Conservation (phyloP, 2,888 invertebrate species). For the Chrysolina oricalcia region DNA sequence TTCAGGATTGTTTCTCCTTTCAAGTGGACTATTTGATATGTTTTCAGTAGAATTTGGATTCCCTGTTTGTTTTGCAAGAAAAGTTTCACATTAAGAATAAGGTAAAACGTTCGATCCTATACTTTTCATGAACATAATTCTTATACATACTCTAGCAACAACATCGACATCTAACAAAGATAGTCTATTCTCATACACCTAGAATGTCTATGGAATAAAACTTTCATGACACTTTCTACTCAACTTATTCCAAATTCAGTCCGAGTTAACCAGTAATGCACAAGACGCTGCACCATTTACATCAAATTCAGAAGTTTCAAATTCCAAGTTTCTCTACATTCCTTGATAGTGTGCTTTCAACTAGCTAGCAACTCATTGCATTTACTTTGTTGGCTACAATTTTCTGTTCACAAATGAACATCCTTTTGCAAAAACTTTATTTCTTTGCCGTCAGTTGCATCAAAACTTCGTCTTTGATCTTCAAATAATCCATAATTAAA, state of each 20-base stretch:
- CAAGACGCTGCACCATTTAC: conserved; percentile 14
- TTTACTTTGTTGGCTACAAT: conserved; percentile 3
- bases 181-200: too few species aligned
- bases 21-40: too few species aligned
- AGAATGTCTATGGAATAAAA: not conserved
- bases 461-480: conserved; percentile 30
- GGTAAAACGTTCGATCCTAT: too few species aligned
- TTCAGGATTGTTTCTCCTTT: too few species aligned
- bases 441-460: conserved; percentile 21
- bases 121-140: too few species aligned
- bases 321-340: not conserved
- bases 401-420: conserved; percentile 18
- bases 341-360: not conserved
- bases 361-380: not conserved
- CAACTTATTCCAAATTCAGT: conserved; percentile 6
- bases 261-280: conserved; percentile 7
- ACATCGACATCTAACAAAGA: too few species aligned
- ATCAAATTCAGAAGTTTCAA: not conserved
- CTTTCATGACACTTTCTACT: not conserved
- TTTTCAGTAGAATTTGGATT: too few species aligned
- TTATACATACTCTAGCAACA: too few species aligned
- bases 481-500: conserved; percentile 27
- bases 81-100: too few species aligned
- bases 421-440: conserved; percentile 37
- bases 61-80: too few species aligned